A percentile compares a stretch with the other conserved stretches of the same genome.
Conservation (phyloP, 2,797 vertebrate genomes). For the Darevskia mixta region DNA sequence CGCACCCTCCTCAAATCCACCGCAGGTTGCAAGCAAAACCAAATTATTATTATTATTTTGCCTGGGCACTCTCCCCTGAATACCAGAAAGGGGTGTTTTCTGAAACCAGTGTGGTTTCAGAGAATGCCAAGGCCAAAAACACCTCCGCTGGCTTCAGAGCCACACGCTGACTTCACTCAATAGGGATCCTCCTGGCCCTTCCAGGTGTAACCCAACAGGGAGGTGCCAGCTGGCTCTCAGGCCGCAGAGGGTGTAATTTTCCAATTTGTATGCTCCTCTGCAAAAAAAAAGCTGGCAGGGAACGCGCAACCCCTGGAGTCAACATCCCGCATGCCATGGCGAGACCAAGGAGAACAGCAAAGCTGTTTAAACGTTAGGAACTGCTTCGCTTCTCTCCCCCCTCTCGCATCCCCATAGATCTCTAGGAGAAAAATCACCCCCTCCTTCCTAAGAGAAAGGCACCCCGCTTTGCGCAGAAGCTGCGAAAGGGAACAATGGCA, state of each 20-base stretch:
- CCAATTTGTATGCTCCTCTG: constrained; percentile 5
- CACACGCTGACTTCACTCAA: background rate
- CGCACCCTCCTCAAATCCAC: too few relatives aligned
- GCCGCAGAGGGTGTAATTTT: constrained; percentile 34
- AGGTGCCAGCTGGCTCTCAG: constrained; percentile 25
- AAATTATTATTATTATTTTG: background rate
- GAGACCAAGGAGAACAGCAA: background rate
- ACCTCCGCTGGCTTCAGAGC: background rate
- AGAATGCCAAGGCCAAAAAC: background rate
- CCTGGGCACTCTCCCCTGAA: background rate
- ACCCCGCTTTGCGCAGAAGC: constrained; percentile 21
- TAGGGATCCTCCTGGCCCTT: background rate
- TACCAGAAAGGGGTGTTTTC: constrained; percentile 12
- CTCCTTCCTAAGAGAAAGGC: constrained; percentile 9
- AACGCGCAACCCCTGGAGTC: background rate
- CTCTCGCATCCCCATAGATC: background rate
- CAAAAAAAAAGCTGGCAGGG: constrained; percentile 11
- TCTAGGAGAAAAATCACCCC: constrained; percentile 41
- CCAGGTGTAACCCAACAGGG: background rate
- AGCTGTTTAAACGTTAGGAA: constrained; percentile 26
- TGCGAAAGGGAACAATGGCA: constrained; percentile 44
- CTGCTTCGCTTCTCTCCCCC: background rate
- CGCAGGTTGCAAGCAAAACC: background rate
- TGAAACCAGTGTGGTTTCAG: background rate
- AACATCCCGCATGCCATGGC: background rate